Evolutionary conservation across 2,888 invertebrate species (phyloP).

Genomic region (Heliconius charithonia): DNA sequence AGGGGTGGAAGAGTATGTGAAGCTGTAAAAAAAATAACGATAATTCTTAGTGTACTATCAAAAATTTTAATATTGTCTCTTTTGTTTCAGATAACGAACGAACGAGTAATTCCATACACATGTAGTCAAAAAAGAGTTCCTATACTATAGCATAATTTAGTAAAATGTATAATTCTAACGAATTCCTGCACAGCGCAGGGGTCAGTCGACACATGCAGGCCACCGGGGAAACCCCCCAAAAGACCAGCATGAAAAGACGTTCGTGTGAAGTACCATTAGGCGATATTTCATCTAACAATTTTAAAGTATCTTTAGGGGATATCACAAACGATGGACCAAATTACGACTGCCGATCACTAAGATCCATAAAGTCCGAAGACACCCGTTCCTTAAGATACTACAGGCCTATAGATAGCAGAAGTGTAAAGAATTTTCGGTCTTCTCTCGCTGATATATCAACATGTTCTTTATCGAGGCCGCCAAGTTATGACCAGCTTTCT

Average conservation of each 20-base stretch:
- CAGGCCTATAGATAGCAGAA: conserved; percentile 75
- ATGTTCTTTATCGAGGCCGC: conserved; percentile 67
- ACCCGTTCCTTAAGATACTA: conserved; percentile 66
- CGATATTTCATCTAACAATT: conserved; percentile 76
- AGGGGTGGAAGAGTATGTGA: too few species aligned
- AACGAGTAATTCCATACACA: conserved; percentile 75
- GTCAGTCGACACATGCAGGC: conserved; percentile 80
- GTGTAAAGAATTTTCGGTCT: conserved; percentile 76
- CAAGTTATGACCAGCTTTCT: conserved; percentile 78
- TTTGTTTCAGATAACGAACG: conserved; percentile 74
- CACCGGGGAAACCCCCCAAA: conserved; percentile 77
- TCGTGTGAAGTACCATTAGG: conserved; percentile 80
- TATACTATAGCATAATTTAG: conserved; percentile 68
- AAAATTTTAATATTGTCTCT: conserved; percentile 43
- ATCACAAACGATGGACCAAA: conserved; percentile 67
- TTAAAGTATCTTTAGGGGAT: conserved; percentile 77
- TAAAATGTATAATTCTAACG: conserved; percentile 78
- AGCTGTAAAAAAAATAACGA: too few species aligned
- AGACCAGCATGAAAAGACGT: conserved; percentile 77
- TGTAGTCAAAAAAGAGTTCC: conserved; percentile 79
- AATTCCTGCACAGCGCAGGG: conserved; percentile 77
- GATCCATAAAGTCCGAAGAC: conserved; percentile 73
- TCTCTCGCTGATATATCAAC: conserved; percentile 72
- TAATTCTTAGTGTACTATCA: background rate
- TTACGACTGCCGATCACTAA: conserved; percentile 71